Conservation (phyloP, 2,797 vertebrate genomes). For the Acipenser transmontanus region DNA sequence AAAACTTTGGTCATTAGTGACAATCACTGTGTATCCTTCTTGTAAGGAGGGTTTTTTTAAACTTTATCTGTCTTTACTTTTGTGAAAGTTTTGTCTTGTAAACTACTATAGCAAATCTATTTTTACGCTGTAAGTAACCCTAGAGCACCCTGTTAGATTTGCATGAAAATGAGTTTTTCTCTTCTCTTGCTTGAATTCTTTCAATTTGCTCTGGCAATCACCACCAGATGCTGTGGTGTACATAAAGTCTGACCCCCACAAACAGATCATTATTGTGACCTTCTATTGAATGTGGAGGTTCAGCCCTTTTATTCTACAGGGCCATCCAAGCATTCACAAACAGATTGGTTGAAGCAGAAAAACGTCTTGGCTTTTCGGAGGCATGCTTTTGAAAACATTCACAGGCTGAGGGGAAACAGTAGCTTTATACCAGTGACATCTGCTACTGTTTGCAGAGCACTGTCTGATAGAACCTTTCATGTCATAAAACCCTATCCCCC, state of each 20-base stretch:
- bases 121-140: no score
- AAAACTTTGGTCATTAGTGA: no score
- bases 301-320: constrained; percentile 38
- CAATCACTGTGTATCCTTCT: no score
- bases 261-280: constrained; percentile 49
- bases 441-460: constrained; percentile 24
- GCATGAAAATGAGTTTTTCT: no score
- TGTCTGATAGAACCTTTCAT: not conserved
- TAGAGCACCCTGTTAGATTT: no score
- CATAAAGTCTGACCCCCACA: constrained; percentile 30
- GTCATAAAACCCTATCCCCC: no score
- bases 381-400: constrained; percentile 27
- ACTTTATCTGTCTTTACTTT: no score
- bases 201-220: constrained; percentile 52
- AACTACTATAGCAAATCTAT: no score
- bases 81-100: no score
- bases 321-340: constrained; percentile 45
- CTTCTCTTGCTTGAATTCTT: constrained; percentile 38
- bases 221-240: constrained; percentile 51
- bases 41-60: no score
- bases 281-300: constrained; percentile 46
- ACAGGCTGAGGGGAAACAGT: constrained; percentile 33
- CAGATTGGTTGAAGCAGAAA: constrained; percentile 34
- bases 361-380: constrained; percentile 26
- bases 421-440: constrained; percentile 32